A percentile compares a stretch with the other conserved stretches of the same genome.
phyloP scores from a whole-genome alignment of 37 sponge, comb jelly and placozoan species.

The Axinella damicornis region DNA sequence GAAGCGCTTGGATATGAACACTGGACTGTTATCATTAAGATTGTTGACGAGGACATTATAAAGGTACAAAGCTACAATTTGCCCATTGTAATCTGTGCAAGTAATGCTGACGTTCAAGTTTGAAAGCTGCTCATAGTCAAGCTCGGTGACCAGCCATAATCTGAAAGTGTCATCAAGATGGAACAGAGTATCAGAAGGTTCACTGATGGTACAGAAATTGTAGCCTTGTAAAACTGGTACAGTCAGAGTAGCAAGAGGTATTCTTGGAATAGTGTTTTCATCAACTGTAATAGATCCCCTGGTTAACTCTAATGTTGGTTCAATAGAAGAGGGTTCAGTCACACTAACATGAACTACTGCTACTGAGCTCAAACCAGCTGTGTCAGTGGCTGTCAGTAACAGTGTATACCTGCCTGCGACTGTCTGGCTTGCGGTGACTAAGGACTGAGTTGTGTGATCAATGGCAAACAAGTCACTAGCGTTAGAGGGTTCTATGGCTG shows the following conservation, averaged over 20 bases:
- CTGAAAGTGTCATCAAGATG: background rate
- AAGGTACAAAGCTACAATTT: constrained; percentile 1
- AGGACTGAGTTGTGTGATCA: constrained; percentile 17
- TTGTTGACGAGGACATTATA: background rate
- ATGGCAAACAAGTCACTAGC: constrained; percentile 10
- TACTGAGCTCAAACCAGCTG: constrained; percentile 18
- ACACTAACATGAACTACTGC: constrained; percentile 27
- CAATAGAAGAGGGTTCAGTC: background rate
- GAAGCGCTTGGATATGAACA: background rate
- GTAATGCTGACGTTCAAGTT: background rate
- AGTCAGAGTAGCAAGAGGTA: background rate
- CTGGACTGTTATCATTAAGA: constrained; percentile 18
- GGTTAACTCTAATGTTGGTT: background rate
- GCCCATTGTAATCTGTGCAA: background rate
- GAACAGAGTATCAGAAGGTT: background rate
- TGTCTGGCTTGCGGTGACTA: background rate
- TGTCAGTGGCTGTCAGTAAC: constrained; percentile 15
- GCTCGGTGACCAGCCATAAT: background rate
- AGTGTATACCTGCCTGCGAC: constrained; percentile 4
- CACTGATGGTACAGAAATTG: background rate
- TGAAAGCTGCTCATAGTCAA: constrained; percentile 1
- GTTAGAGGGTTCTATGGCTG: background rate
- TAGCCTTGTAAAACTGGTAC: background rate
- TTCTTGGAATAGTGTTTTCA: constrained; percentile 3
- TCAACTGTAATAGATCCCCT: background rate